These are phyloP conservation scores for Microtus richardsoni DNA, from an alignment of 2,113 vertebrate species.

Conservation along the genomic window DNA sequence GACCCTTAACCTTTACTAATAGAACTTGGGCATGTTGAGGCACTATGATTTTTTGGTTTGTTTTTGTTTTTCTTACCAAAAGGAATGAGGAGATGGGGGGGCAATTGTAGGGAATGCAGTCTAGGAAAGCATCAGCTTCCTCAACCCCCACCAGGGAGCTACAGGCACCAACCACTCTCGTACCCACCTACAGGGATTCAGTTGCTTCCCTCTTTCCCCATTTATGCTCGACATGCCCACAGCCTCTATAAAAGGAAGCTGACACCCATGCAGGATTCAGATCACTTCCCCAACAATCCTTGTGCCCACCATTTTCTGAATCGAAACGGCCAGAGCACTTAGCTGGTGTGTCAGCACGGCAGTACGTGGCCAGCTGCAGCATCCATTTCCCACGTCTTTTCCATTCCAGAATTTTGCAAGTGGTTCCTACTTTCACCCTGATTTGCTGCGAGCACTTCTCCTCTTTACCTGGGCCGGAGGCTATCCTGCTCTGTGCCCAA, in stretches of 20 bases:
- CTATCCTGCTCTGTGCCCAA: background rate
- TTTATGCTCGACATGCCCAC: background rate
- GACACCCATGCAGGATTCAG: background rate
- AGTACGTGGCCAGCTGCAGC: background rate
- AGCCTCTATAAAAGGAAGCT: background rate
- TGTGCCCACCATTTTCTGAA: slow-evolving; percentile 68
- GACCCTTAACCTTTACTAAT: slow-evolving; percentile 19
- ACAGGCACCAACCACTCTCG: background rate
- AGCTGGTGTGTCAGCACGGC: background rate
- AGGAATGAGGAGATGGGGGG: background rate
- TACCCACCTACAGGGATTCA: background rate
- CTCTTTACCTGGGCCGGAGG: background rate
- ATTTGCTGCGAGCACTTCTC: background rate
- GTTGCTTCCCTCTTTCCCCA: background rate
- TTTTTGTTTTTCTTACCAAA: background rate
- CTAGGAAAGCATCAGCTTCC: background rate
- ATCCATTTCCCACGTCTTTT: background rate
- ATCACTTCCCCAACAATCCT: slow-evolving; percentile 4
- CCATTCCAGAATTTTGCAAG: background rate
- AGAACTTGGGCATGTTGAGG: background rate
- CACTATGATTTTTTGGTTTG: background rate
- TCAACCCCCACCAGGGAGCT: background rate
- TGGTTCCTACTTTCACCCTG: background rate
- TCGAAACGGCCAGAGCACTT: slow-evolving; percentile 16
- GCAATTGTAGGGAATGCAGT: background rate